Conservation (phyloP, 2,797 vertebrate genomes). For the Diplodus sargus region DNA sequence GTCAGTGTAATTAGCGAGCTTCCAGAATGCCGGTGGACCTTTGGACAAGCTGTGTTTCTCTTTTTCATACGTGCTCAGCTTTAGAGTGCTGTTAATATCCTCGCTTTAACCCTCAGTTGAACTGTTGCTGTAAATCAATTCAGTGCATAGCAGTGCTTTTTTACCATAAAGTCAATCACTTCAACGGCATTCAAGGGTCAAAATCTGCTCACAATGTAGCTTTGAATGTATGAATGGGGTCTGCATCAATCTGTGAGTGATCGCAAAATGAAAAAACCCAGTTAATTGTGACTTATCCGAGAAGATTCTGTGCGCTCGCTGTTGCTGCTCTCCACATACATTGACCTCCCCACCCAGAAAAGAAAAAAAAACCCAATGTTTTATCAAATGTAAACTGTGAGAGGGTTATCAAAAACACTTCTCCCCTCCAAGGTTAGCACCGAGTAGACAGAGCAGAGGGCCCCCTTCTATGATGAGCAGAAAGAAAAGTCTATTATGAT, state of each 20-base stretch:
- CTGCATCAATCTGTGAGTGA: background rate
- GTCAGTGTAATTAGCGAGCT: background rate
- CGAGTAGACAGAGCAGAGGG: constrained; percentile 10
- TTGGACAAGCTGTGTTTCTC: too few relatives aligned
- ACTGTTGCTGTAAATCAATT: background rate
- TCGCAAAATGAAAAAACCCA: background rate
- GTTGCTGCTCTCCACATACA: background rate
- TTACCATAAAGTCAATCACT: background rate
- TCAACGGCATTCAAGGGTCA: background rate
- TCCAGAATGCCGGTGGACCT: background rate
- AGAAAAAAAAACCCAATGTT: constrained; percentile 1
- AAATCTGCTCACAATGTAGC: background rate
- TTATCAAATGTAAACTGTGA: constrained; percentile 1
- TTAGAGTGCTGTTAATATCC: background rate
- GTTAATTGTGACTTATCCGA: constrained; percentile 22
- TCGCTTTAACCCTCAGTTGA: background rate
- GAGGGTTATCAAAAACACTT: constrained; percentile 22
- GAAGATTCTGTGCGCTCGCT: background rate
- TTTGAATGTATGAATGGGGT: constrained; percentile 13
- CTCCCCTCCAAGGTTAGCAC: background rate
- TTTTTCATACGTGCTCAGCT: too few relatives aligned
- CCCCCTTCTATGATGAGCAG: constrained; percentile 43
- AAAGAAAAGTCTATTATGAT: constrained; percentile 56
- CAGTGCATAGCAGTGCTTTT: background rate
- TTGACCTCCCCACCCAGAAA: background rate